phyloP scores from a whole-genome alignment of 2,888 invertebrate genomes.

The Drosophila incognita region DNA sequence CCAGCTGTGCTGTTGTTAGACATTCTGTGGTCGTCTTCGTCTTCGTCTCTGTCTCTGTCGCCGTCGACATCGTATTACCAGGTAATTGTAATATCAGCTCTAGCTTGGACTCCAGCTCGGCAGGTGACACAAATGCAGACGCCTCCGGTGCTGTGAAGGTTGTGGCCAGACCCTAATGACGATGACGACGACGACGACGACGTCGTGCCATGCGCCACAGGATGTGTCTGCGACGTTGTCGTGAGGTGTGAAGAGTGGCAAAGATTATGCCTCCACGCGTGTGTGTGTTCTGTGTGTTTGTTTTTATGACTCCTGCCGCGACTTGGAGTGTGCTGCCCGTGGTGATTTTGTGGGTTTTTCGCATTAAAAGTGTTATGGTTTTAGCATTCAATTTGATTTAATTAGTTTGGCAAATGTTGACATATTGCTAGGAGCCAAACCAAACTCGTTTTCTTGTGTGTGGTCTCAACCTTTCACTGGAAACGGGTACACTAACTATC shows the following conservation, averaged over 20 bases:
- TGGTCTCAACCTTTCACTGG: constrained; percentile 45
- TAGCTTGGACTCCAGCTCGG: constrained; percentile 50
- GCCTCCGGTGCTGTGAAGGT: constrained; percentile 44
- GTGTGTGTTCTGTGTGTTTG: constrained; percentile 35
- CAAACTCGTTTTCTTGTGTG: constrained; percentile 22
- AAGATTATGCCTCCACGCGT: not conserved
- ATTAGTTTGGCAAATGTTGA: constrained; percentile 67
- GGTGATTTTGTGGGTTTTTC: constrained; percentile 76
- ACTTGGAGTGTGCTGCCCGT: constrained; percentile 52
- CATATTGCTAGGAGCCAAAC: constrained; percentile 45
- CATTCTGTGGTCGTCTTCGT: constrained; percentile 67
- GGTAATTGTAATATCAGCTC: constrained; percentile 75
- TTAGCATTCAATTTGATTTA: constrained; percentile 66
- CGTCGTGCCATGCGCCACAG: constrained; percentile 79
- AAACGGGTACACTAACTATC: constrained; percentile 22
- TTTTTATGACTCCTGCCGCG: constrained; percentile 66
- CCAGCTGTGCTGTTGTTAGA: constrained; percentile 65
- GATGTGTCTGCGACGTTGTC: constrained; percentile 72
- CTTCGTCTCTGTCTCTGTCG: not conserved
- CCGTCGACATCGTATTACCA: constrained; percentile 58
- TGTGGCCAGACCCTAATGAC: constrained; percentile 70
- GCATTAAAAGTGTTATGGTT: constrained; percentile 61
- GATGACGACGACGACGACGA: constrained; percentile 37
- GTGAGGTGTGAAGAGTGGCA: constrained; percentile 68
- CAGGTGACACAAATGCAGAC: constrained; percentile 70